Evolutionary conservation across 1,140 invertebrate species (phyloP), one percentile per base, ranked within the genome.

Genomic region (Camponotus pennsylvanicus): DNA sequence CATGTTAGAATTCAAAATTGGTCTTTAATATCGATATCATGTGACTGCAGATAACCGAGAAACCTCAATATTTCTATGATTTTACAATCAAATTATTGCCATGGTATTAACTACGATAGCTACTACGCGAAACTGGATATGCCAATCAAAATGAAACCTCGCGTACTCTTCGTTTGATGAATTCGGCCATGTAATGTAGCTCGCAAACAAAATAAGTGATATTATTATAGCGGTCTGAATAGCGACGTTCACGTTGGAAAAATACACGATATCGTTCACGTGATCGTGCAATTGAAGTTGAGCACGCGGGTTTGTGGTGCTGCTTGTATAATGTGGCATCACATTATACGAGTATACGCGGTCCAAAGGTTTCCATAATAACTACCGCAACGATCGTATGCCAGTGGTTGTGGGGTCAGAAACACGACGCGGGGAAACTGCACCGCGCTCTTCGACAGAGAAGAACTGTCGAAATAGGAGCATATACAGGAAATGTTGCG

Each of bases 291-390:
- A 75, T 83, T 61, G 79, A 70, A 83, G 40, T 37, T 32, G 55
- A 57, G 40, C 40, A 57, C 55, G 32, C 40, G 13, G 59, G 34
- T 85, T 85, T 85, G 66, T 78, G 82, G 49, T 85, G 61, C 73
- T 78, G 82, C 73, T 85, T 77, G 59, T 78, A 78, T 85, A 77
- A 76, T 85, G 40, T 85, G 71, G 75, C 82, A 78, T 78, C 73
- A 52, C 73, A 82, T 86, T 86, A 64, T 69, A 80, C 85, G 85
- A 42, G 66, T 70, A 82, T 78, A 82, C 55, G 57, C 32, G 66
- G 85, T 82, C 67, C 66, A 61, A 82, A 61, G 84, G 49, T 86
- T 86, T 86, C 85, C 55, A 82, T 86, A 86, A 86, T 70, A 82
- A 82, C 61, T 80, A 52, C 55, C 77, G 64, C 77, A 86, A 82